Evolutionary conservation across 2,797 vertebrate species (phyloP), one percentile per base, ranked within the genome.

Genomic region (Chaenodraco wilsoni): DNA sequence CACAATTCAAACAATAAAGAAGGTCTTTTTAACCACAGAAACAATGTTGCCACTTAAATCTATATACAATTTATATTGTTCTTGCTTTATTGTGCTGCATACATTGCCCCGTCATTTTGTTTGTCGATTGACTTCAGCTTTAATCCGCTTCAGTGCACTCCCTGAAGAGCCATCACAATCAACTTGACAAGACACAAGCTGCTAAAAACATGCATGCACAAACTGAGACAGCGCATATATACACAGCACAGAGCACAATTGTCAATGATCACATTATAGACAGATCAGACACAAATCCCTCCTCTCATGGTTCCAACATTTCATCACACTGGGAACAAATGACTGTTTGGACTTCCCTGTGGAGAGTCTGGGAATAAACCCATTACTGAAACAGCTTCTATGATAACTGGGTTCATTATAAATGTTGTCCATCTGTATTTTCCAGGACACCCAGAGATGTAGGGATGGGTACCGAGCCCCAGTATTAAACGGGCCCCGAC

Each of bases 1-100:
- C 72, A 68, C 33, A 68, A 61, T 56, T 17, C 9, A 48, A 49
- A 62, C 17, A 51, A 57, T 57, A 23, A n/a, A 63, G 45, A 19
- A 21, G 6, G 0, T 31, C n/a, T 60, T 55, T 50, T 10, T 14
- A 45, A 49, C 11, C 31, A 52, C n/a, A 76, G 9, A 51, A 45
- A 5, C 6, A 2, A 0, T 0, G 10, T 9, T n/a, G 2, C 0
- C 13, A 11, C 43, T 57, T 37, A 7, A 37, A 37, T 37, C 33
- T 37, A 37, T 37, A 37, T 37, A 37, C 33, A 37, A 37, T 56
- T 0, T n/a, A 40, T 52, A 2, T 15, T 48, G 55, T 9, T 19
- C n/a, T 17, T 43, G 9, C 61, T 43, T 62, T 31, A 21, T 43
- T 48, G n/a, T 17, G 40, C 33, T 49, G 31, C 12, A 46, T 21